Conservation (phyloP, 2,888 invertebrate genomes). For the Pseudoips prasinana region DNA sequence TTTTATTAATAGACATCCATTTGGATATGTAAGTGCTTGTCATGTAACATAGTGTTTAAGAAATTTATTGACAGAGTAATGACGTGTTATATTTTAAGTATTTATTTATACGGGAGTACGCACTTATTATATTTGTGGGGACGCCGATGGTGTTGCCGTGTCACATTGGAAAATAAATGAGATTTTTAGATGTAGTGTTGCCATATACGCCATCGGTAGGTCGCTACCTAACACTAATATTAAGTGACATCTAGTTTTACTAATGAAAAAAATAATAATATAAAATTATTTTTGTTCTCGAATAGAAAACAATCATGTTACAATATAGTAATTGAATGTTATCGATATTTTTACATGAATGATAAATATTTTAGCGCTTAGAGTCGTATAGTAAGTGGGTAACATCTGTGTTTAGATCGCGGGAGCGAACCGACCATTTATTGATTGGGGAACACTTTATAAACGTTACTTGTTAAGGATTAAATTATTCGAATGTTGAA, state of each 20-base stretch:
- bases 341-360: conserved; percentile 72
- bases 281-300: conserved; percentile 74
- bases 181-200: conserved; percentile 56
- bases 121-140: conserved; percentile 53
- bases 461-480: conserved; percentile 71
- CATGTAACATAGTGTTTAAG: conserved; percentile 74
- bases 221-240: conserved; percentile 65
- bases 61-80: conserved; percentile 70
- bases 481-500: conserved; percentile 78
- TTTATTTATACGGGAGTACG: conserved; percentile 69
- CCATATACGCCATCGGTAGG: conserved; percentile 54
- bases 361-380: conserved; percentile 60
- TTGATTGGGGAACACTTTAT: conserved; percentile 72
- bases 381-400: conserved; percentile 49
- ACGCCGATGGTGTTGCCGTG: conserved; percentile 48
- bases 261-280: conserved; percentile 64
- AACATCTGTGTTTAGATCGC: conserved; percentile 63
- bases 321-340: conserved; percentile 70
- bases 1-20: conserved; percentile 40
- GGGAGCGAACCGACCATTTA: conserved; percentile 51
- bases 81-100: conserved; percentile 70
- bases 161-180: conserved; percentile 43
- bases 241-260: conserved; percentile 75
- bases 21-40: conserved; percentile 62
- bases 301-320: conserved; percentile 66